Evolutionary conservation across 35 echinoderm and acorn worm genomes (phyloP).

Genomic region (Anneissia japonica): DNA sequence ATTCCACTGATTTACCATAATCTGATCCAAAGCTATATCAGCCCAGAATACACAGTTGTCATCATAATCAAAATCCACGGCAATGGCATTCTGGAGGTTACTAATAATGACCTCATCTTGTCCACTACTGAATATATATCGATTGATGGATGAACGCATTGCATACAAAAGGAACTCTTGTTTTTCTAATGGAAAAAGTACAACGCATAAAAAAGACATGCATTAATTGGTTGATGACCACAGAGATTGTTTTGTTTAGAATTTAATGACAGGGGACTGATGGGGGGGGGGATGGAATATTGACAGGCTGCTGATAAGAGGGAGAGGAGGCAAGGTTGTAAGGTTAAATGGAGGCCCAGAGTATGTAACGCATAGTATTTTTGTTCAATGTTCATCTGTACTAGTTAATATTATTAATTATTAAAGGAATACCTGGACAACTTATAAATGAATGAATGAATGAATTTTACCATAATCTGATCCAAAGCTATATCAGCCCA

Average conservation of each 20-base stretch:
- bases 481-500: conserved; percentile 65
- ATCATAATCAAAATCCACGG: conserved; percentile 69
- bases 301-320: too few species aligned
- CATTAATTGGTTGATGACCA: too few species aligned
- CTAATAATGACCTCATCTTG: conserved; percentile 42
- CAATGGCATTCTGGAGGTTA: conserved; percentile 31
- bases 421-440: background rate
- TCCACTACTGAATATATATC: conserved; percentile 52
- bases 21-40: conserved; percentile 58
- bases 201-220: background rate
- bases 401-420: too few species aligned
- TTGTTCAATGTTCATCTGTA: too few species aligned
- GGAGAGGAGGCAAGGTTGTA: too few species aligned
- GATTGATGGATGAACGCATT: conserved; percentile 61
- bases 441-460: background rate
- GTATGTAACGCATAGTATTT: too few species aligned
- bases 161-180: conserved; percentile 84
- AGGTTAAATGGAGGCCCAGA: too few species aligned
- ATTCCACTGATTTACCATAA: conserved; percentile 57
- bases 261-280: too few species aligned
- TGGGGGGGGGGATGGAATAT: too few species aligned
- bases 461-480: conserved; percentile 64
- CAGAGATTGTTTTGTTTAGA: too few species aligned
- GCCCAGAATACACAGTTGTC: conserved; percentile 71
- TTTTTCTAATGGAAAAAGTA: conserved; percentile 32